Base-by-base conservation (phyloP, 2,888 invertebrate genomes). In the Torymus tubicola region DNA sequence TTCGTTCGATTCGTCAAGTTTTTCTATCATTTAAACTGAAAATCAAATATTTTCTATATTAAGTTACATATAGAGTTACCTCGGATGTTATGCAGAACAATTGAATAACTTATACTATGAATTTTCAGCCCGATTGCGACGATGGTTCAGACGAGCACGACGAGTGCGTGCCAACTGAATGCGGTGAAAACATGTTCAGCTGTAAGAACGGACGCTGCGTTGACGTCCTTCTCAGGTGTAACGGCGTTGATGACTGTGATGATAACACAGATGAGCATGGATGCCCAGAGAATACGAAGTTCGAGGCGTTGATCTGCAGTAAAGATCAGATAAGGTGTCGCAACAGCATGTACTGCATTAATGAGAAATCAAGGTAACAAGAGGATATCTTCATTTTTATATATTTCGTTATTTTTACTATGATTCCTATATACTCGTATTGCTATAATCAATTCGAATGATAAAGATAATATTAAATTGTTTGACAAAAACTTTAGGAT, bases 161-260 rank as follows among this genome's bases (percentile, higher is more conserved):
- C 0, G 71, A 63, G 0, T 90, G 89, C 77, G 80, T 82, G 18
- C 77, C 81, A 1, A 42, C 14, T 83, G 83, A 84, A 0, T 92
- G 92, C 81, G 68, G 85, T 0, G 42, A 85, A 0, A 84, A 86
- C 82, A 89, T 93, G 91, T 92, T 92, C 88, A 85, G 87, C 81
- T 92, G 93, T 84, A 84, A 84, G 1, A 93, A 93, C 85, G 92
- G 93, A 0, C 91, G 92, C 73, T 95, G 95, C 84, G 90, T 95
- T 69, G 93, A 93, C 80, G 84, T 81, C 0, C 84, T 85, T 2
- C 87, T 94, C 3, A 88, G 91, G 0, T 94, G 95, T 87, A 93
- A 95, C 87, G 91, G 91, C 0, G 85, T 91, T 70, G 91, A 93
- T 80, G 93, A 94, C 85, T 94, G 94, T 80, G 93, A 92, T 0